phyloP scores from a whole-genome alignment of 1,140 invertebrate species.

The Camponotus floridanus region DNA sequence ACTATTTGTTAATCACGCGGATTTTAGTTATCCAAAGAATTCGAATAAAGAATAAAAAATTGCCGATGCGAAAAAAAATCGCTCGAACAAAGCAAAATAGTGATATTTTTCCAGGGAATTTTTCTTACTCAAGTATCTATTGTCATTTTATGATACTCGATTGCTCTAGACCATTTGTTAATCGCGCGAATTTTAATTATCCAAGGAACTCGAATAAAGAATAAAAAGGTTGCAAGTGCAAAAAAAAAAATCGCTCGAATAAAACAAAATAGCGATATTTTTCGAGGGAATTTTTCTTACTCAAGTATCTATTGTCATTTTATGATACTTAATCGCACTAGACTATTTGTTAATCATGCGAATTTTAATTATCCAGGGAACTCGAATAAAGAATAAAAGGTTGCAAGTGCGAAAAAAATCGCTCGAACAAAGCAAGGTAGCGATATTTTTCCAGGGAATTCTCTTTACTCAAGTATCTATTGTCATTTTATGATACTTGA shows the following conservation, averaged over 20 bases:
- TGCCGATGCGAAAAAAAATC: too few species aligned
- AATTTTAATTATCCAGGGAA: neutral
- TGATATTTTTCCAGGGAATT: neutral
- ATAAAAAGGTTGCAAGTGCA: neutral
- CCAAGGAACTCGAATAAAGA: neutral
- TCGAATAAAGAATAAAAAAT: too few species aligned
- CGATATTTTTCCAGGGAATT: neutral
- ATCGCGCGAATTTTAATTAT: neutral
- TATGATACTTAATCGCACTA: neutral
- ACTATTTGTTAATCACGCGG: too few species aligned
- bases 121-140: neutral
- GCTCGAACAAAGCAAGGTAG: too few species aligned
- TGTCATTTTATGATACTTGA: neutral
- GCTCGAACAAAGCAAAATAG: too few species aligned
- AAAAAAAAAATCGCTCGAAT: neutral
- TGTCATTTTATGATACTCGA: neutral
- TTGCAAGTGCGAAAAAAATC: neutral
- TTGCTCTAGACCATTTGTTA: neutral
- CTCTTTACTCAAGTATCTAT: neutral
- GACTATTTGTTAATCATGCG: neutral
- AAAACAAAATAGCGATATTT: too few species aligned
- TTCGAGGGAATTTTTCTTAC: too few species aligned
- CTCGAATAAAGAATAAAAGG: neutral
- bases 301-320: too few species aligned
- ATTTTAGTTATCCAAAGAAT: too few species aligned